A percentile compares a stretch with the other conserved stretches of the same genome.
phyloP scores from a whole-genome alignment of 2,888 invertebrate genomes.

The Taenaris catops region DNA sequence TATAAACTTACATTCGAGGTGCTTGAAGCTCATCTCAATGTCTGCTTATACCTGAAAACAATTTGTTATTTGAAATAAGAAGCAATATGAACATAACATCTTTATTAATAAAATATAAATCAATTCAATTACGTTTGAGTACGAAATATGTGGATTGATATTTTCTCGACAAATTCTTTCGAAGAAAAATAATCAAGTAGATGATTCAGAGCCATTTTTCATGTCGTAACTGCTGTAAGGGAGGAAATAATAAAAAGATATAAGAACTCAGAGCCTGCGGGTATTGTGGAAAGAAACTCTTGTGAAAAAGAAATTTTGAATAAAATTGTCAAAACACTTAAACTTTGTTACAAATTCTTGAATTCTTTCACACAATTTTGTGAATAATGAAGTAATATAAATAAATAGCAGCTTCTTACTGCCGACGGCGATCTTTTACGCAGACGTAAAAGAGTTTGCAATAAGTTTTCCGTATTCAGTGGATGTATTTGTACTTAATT shows the following conservation, averaged over 20 bases:
- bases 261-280: constrained; percentile 11
- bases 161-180: not conserved
- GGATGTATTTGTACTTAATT: too few relatives aligned
- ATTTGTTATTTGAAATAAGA: not conserved
- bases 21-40: constrained; percentile 50
- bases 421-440: constrained; percentile 4
- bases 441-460: too few relatives aligned
- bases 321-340: constrained; percentile 14
- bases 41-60: constrained; percentile 15
- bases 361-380: constrained; percentile 6
- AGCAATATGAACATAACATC: not conserved
- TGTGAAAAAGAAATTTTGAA: constrained; percentile 8
- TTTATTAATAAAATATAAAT: not conserved
- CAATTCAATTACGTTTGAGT: too few relatives aligned
- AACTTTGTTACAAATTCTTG: constrained; percentile 12
- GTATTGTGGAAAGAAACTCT: constrained; percentile 5
- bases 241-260: constrained; percentile 9
- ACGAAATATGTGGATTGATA: too few relatives aligned
- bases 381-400: constrained; percentile 10
- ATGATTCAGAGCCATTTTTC: not conserved
- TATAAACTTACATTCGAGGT: constrained; percentile 53
- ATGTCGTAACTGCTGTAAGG: not conserved
- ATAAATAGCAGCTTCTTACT: not conserved
- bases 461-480: too few relatives aligned
- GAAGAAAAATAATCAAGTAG: constrained; percentile 4